Conservation (phyloP, 2,888 invertebrate genomes). For the Drosophila subquinaria region DNA sequence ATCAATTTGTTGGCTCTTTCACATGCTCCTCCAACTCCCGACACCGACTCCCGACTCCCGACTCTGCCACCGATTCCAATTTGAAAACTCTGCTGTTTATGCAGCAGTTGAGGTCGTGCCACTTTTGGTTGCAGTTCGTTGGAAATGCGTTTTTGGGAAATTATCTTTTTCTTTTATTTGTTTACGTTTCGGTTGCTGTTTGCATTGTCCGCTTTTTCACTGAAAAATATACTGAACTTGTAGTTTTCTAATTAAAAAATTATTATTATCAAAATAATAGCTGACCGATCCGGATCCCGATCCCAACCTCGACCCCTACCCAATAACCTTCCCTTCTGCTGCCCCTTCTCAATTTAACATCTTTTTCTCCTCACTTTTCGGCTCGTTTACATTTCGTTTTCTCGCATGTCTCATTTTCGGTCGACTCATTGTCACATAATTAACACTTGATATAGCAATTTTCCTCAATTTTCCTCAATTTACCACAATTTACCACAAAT, state of each 20-base stretch:
- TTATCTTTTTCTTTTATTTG: constrained; percentile 37
- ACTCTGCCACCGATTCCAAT: constrained; percentile 32
- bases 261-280: constrained; percentile 58
- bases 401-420: constrained; percentile 34
- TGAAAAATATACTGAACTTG: constrained; percentile 68
- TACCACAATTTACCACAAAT: constrained; percentile 24
- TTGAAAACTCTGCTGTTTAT: constrained; percentile 47
- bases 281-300: background rate
- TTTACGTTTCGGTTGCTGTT: constrained; percentile 73
- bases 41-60: constrained; percentile 1
- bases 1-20: constrained; percentile 73
- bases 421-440: constrained; percentile 79
- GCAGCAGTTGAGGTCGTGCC: constrained; percentile 56
- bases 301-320: background rate
- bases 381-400: constrained; percentile 27
- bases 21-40: constrained; percentile 11
- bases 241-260: constrained; percentile 78
- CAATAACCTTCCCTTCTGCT: background rate
- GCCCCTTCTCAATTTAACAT: background rate
- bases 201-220: constrained; percentile 56
- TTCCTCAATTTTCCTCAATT: constrained; percentile 45
- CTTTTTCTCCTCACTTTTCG: constrained; percentile 9
- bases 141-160: constrained; percentile 58
- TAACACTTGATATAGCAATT: constrained; percentile 81
- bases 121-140: constrained; percentile 67